These are phyloP conservation scores for Venustaconcha ellipsiformis DNA, from an alignment of 1,140 invertebrate species.

Conservation along the genomic window DNA sequence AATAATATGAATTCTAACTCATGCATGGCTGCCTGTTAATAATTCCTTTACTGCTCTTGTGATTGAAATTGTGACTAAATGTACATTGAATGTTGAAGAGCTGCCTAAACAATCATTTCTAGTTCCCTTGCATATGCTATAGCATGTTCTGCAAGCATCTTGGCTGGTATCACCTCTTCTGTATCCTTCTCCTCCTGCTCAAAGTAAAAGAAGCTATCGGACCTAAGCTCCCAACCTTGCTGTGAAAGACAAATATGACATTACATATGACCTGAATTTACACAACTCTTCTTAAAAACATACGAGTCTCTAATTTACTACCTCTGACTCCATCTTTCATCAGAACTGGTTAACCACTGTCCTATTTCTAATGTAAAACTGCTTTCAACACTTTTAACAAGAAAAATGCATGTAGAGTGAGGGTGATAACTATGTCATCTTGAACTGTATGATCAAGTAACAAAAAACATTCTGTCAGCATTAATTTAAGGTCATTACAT, in stretches of 20 bases:
- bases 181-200: conserved; percentile 76
- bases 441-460: not conserved
- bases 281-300: not conserved
- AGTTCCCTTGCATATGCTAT: conserved; percentile 98
- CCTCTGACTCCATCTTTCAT: not conserved
- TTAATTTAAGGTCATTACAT: too few relatives aligned
- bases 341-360: not conserved
- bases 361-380: not conserved
- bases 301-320: not conserved
- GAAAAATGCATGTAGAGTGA: not conserved
- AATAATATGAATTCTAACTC: too few relatives aligned
- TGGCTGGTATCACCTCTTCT: conserved; percentile 87
- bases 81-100: too few relatives aligned
- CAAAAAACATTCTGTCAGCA: too few relatives aligned
- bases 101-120: conserved; percentile 96
- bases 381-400: not conserved
- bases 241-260: conserved; percentile 63
- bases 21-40: too few relatives aligned
- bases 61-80: too few relatives aligned
- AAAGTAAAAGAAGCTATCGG: conserved; percentile 86
- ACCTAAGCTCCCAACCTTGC: conserved; percentile 81
- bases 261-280: conserved; percentile 3
- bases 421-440: not conserved
- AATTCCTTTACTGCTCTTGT: too few relatives aligned
- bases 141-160: conserved; percentile 89